A percentile compares a stretch with the other conserved stretches of the same genome.
These are phyloP conservation scores for Phylloscopus trochilus DNA, from an alignment of 2,113 vertebrate species.

Conservation along the genomic window DNA sequence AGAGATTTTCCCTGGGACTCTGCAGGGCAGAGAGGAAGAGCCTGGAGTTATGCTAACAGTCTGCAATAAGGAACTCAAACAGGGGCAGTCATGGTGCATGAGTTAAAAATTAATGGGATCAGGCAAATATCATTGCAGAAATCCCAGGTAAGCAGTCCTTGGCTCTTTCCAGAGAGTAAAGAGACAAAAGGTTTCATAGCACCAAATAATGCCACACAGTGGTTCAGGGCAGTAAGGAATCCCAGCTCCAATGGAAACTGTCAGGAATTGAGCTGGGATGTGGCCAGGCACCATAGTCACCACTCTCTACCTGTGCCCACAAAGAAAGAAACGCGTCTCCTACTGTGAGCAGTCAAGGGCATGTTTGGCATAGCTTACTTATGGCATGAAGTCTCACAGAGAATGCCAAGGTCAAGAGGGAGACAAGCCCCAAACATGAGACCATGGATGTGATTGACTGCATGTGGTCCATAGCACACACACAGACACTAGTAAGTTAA, in stretches of 20 bases:
- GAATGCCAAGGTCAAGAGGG: background rate
- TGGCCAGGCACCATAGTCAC: background rate
- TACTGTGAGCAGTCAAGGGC: background rate
- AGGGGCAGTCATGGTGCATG: background rate
- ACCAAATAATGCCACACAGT: slow-evolving; percentile 30
- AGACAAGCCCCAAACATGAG: background rate
- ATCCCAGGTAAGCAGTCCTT: background rate
- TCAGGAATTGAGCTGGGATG: background rate
- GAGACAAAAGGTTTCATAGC: background rate
- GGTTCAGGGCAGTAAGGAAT: background rate
- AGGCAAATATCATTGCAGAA: background rate
- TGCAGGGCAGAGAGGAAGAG: background rate
- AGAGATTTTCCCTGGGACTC: background rate
- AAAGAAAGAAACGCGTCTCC: background rate
- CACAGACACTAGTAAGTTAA: background rate
- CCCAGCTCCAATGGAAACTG: background rate
- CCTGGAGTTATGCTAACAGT: background rate
- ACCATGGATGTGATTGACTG: background rate
- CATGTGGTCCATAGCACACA: background rate
- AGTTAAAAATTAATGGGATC: background rate
- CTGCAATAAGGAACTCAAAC: background rate
- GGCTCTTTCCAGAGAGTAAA: background rate
- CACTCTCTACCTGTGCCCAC: background rate
- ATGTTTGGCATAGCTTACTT: background rate
- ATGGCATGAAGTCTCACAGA: background rate